Evolutionary conservation across 2,888 invertebrate species (phyloP), one percentile per base, ranked within the genome.

Genomic region (Callimorpha dominula): DNA sequence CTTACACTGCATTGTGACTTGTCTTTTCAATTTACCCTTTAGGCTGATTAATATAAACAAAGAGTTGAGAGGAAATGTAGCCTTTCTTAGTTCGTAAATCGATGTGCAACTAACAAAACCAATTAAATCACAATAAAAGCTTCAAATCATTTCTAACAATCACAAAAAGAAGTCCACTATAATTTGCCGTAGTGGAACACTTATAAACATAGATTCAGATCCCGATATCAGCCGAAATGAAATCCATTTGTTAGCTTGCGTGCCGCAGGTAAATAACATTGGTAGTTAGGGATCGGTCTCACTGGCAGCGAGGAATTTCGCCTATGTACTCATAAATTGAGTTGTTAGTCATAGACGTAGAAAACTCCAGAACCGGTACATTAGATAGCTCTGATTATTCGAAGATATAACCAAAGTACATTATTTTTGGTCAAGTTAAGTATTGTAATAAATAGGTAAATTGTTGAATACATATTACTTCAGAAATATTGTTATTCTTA

Each of bases 161-260:
- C 20, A 60, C 46, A 31, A 60, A 78, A 80, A 74, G 63, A 76
- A 77, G 65, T 72, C 67, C 43, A 65, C 65, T 75, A 78, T 78
- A 80, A 82, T 77, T 75, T 74, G 77, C 68, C 63, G 77, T 67
- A 69, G 78, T 74, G 57, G 73, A 75, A 77, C 75, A 79, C 76
- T 79, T 78, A 79, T 70, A 77, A 73, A 70, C 68, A 74, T 76
- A 83, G 83, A 85, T 83, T 54, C 54, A 76, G 67, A 40, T 72
- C 64, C 64, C 72, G 81, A 85, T 84, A 82, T 76, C 74, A 63
- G 72, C 65, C 75, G 46, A 81, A 84, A 84, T 84, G 85, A 81
- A 83, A 81, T 81, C 85, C 86, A 85, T 85, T 85, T 86, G 86
- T 85, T 81, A 82, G 76, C 75, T 83, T 73, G 86, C 84, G 86